A percentile compares a stretch with the other conserved stretches of the same genome.
Conservation (phyloP, 1,140 invertebrate species). For the Camponotus vicinus region DNA sequence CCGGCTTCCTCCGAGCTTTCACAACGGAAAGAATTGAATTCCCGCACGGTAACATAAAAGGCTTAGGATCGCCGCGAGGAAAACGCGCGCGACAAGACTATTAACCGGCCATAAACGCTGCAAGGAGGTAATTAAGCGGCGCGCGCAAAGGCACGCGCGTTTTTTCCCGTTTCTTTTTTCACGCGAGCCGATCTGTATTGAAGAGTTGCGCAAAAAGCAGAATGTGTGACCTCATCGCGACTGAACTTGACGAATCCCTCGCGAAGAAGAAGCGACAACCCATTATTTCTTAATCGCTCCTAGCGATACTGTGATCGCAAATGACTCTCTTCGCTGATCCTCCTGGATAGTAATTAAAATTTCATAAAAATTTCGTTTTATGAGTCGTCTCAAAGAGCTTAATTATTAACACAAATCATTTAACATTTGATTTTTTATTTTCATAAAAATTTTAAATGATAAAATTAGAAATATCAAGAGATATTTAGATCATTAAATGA, state of each 20-base stretch:
- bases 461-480: neutral
- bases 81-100: conserved; percentile 36
- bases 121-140: conserved; percentile 42
- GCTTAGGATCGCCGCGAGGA: neutral
- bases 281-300: neutral
- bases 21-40: conserved; percentile 55
- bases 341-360: neutral
- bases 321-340: neutral
- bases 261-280: neutral
- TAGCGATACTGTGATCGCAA: neutral
- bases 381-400: too few species aligned
- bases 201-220: neutral
- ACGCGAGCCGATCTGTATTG: conserved; percentile 3
- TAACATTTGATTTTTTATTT: neutral
- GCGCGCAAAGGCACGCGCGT: neutral
- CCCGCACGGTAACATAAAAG: neutral
- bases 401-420: too few species aligned
- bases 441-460: too few species aligned
- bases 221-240: neutral
- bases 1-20: conserved; percentile 34
- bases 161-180: neutral
- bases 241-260: neutral
- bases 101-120: conserved; percentile 46
- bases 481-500: neutral
- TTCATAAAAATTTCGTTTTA: neutral